A percentile compares a stretch with the other conserved stretches of the same genome.
phyloP scores from a whole-genome alignment of 2,888 invertebrate genomes.

The Stramonita haemastoma region DNA sequence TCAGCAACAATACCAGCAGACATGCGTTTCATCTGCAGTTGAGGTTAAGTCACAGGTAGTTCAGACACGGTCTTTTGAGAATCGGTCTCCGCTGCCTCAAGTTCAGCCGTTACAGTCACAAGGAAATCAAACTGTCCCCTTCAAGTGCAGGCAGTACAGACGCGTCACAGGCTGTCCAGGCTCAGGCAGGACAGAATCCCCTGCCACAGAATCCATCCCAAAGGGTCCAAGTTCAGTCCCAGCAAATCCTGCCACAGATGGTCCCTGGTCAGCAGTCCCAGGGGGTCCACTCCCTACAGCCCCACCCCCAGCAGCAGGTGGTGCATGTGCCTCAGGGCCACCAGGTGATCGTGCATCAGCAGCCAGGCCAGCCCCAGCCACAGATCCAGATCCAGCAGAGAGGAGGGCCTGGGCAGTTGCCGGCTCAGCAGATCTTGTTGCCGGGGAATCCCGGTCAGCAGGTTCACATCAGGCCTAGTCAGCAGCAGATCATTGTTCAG shows the following conservation, averaged over 20 bases:
- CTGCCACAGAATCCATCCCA: slow-evolving; percentile 4
- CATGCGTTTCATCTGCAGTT: not conserved
- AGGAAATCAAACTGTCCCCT: not conserved
- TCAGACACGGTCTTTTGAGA: not conserved
- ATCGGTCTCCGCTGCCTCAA: not conserved
- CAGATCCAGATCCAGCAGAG: slow-evolving; percentile 66
- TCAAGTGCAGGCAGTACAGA: not conserved
- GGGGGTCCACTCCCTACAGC: slow-evolving; percentile 37
- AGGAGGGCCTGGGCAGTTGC: slow-evolving; percentile 77
- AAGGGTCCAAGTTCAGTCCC: not conserved
- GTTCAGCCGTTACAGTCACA: not conserved
- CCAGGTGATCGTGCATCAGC: slow-evolving; percentile 38
- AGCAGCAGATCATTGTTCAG: slow-evolving; percentile 39
- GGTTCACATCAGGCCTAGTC: slow-evolving; percentile 51
- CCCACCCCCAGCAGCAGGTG: slow-evolving; percentile 38
- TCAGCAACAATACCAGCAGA: not conserved
- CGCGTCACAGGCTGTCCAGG: not conserved
- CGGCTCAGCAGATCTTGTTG: slow-evolving; percentile 38
- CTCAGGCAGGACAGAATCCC: not conserved
- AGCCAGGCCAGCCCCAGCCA: slow-evolving; percentile 35
- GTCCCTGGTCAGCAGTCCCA: slow-evolving; percentile 29
- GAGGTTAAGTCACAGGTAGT: not conserved
- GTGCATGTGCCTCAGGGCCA: slow-evolving; percentile 31
- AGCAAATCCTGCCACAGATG: not conserved
- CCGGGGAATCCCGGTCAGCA: slow-evolving; percentile 44